Evolutionary conservation across 2,113 vertebrate genomes (phyloP), one percentile per base, ranked within the genome.

Genomic region (Galbula dea): DNA sequence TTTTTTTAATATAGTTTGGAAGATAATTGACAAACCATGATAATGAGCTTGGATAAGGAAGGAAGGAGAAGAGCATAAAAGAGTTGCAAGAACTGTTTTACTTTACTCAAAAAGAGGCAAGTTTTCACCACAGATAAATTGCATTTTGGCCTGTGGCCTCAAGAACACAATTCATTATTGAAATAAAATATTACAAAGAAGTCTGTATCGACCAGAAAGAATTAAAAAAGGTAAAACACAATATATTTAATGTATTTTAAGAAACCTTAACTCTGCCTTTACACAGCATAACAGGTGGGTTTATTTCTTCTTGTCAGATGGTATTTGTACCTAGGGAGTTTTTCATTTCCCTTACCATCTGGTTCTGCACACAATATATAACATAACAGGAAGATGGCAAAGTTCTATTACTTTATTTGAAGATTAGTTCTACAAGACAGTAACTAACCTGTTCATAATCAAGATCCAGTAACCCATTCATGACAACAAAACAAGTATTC

Each of bases 21-120:
- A 96, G 88, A 95, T 97, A 97, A 98, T 97, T 98, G 97, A 96
- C 94, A 97, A 93, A 96, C 93, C 69, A 80, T 86, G 82, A 95
- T 97, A 96, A 97, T 89, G 86, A 95, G 84, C 41, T 77, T 62
- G 13, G 89, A 85, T 84, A 92, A 81, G 15, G 45, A 97, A 90
- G 52, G 19, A 94, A 94, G 34, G 14, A 89, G n/a, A 12, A 89
- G 10, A 90, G n/a, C 37, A 82, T 52, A 94, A 87, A 87, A 93
- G 32, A 81, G 32, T 83, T 90, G 39, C 39, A 92, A 82, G 52
- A 96, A 85, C 37, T 78, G 46, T 37, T 96, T 97, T n/a, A n/a
- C n/a, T 97, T 96, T 97, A 90, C 45, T 86, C 65, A 52, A 93
- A 94, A 93, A 89, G 17, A 90, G 48, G 85, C 54, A 86, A 87